A percentile compares a stretch with the other conserved stretches of the same genome.
Conservation (phyloP, 1,140 invertebrate genomes). For the Nebria ingens region DNA sequence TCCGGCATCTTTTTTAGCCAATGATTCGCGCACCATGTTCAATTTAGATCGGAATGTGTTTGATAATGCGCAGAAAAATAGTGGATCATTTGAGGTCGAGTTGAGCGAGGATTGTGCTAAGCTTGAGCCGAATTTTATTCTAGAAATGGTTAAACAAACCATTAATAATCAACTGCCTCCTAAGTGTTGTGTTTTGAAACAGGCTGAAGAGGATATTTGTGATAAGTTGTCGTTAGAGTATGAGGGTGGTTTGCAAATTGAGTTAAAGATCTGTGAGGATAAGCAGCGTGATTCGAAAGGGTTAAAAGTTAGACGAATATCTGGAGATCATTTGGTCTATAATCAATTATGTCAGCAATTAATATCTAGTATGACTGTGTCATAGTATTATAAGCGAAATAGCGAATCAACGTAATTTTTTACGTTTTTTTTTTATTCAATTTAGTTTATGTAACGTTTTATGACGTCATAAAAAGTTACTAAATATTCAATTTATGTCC, state of each 20-base stretch:
- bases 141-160: slow-evolving; percentile 70
- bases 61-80: slow-evolving; percentile 18
- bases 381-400: slow-evolving; percentile 30
- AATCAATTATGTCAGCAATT: slow-evolving; percentile 83
- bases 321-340: slow-evolving; percentile 83
- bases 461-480: too few species aligned
- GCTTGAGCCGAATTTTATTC: slow-evolving; percentile 64
- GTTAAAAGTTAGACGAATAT: slow-evolving; percentile 81
- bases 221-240: slow-evolving; percentile 60
- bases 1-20: slow-evolving; percentile 3
- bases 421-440: too few species aligned
- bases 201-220: slow-evolving; percentile 33
- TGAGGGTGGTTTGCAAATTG: slow-evolving; percentile 78
- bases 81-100: slow-evolving; percentile 30
- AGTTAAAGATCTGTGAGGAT: slow-evolving; percentile 70
- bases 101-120: slow-evolving; percentile 71
- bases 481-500: too few species aligned
- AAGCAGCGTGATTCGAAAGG: slow-evolving; percentile 63
- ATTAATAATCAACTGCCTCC: slow-evolving; percentile 70
- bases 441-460: too few species aligned
- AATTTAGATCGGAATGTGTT: neutral
- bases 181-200: slow-evolving; percentile 52
- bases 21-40: neutral
- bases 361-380: slow-evolving; percentile 76
- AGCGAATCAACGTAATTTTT: too few species aligned